Evolutionary conservation across 92 coral and sea anemone species (phyloP), one percentile per base, ranked within the genome.

Genomic region (Palythoa grandis): DNA sequence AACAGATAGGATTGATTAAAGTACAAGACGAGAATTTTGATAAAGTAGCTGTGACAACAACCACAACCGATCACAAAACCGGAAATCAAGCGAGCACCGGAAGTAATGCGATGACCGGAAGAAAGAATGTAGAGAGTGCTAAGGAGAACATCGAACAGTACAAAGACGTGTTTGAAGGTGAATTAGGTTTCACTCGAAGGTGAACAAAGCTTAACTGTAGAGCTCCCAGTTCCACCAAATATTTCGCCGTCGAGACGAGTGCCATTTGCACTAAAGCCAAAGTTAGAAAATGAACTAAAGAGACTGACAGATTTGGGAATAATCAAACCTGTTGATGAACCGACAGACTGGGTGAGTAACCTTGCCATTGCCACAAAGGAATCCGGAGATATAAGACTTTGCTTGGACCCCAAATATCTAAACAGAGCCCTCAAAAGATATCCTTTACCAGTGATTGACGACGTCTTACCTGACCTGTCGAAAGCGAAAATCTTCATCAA

Each of bases 391-490:
- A 16, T 87, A 37, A n/a, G n/a, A n/a, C n/a, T n/a, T n/a, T n/a
- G n/a, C n/a, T n/a, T n/a, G n/a, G n/a, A n/a, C n/a, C n/a, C n/a
- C n/a, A n/a, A n/a, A n/a, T n/a, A n/a, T n/a, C n/a, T n/a, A n/a
- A n/a, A n/a, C n/a, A n/a, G n/a, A n/a, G n/a, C n/a, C n/a, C n/a
- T n/a, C n/a, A n/a, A n/a, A n/a, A n/a, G n/a, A n/a, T n/a, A n/a
- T n/a, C n/a, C n/a, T n/a, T n/a, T n/a, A n/a, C n/a, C n/a, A n/a
- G n/a, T 90, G 11, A 74, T 92, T 52, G 95, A 92, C 6, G 91
- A 92, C 52, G 88, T 89, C 17, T 84, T 92, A 0, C 92, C 95
- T 7, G 87, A 50, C 25, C 90, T 89, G 14, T 43, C 92, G 17
- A 40, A 67, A 48, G 93, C 93, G 13, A 84, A 87, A 82, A 86